phyloP scores from a whole-genome alignment of 2,113 vertebrate species.

The Elanus axillaris region DNA sequence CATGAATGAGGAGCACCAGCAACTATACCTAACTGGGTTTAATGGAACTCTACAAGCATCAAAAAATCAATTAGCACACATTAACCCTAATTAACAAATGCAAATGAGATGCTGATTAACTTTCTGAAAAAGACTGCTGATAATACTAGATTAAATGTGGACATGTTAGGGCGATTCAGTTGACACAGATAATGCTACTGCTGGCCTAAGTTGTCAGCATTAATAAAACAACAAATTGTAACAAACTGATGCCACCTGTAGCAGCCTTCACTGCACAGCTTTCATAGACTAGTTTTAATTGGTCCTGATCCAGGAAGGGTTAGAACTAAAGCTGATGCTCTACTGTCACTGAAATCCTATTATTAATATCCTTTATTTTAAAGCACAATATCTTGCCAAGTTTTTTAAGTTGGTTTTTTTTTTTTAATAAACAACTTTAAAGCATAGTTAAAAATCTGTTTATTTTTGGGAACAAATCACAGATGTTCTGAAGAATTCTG shows the following conservation, averaged over 20 bases:
- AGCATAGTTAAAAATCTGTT: not conserved
- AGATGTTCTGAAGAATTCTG: not conserved
- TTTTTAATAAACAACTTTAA: too few relatives aligned
- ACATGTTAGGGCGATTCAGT: constrained; percentile 78
- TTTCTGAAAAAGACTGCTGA: constrained; percentile 75
- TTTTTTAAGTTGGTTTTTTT: too few relatives aligned
- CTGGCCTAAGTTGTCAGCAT: constrained; percentile 72
- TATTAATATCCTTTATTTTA: not conserved
- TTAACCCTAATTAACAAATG: constrained; percentile 87
- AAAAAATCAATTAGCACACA: constrained; percentile 86
- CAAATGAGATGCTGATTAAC: constrained; percentile 86
- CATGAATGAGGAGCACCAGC: constrained; percentile 69
- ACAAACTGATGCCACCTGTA: constrained; percentile 65
- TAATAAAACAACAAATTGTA: constrained; percentile 71
- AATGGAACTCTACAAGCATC: constrained; percentile 83
- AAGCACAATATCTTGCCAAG: not conserved
- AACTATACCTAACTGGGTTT: constrained; percentile 76
- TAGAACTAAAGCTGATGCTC: not conserved
- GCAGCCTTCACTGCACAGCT: not conserved
- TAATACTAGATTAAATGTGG: constrained; percentile 73
- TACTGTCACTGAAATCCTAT: not conserved
- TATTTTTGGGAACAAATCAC: not conserved
- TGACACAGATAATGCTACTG: constrained; percentile 75
- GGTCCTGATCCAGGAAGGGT: not conserved
- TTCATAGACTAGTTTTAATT: not conserved